Evolutionary conservation across 2,888 invertebrate genomes (phyloP).

Genomic region (Rhamnusium bicolor): DNA sequence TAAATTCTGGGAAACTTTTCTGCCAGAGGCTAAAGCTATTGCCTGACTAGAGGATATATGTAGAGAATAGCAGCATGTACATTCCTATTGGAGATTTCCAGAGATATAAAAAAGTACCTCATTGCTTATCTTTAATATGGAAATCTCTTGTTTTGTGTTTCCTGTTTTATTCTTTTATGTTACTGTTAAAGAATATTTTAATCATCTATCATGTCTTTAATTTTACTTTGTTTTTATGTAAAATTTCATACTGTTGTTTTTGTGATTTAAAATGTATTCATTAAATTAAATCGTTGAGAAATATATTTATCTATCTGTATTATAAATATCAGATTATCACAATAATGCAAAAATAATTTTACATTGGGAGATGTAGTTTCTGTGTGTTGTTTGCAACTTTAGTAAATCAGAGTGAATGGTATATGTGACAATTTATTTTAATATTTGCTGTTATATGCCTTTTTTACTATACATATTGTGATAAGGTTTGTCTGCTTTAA

Average conservation of each 20-base stretch:
- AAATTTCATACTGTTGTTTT: background rate
- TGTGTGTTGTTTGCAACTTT: background rate
- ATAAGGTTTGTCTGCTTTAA: slow-evolving; percentile 40
- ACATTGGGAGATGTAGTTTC: background rate
- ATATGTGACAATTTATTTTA: slow-evolving; percentile 22
- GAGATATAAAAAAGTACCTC: slow-evolving; percentile 54
- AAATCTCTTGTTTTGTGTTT: slow-evolving; percentile 12
- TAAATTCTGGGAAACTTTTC: slow-evolving; percentile 96
- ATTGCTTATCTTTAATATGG: slow-evolving; percentile 16
- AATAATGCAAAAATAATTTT: slow-evolving; percentile 4
- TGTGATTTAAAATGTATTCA: background rate
- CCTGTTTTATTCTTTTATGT: slow-evolving; percentile 14
- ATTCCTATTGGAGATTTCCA: slow-evolving; percentile 69
- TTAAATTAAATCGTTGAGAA: background rate
- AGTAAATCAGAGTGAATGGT: slow-evolving; percentile 11
- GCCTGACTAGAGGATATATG: slow-evolving; percentile 77
- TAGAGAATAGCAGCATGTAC: slow-evolving; percentile 68
- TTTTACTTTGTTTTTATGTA: background rate
- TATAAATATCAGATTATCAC: background rate
- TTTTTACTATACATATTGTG: slow-evolving; percentile 40
- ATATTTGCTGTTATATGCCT: slow-evolving; percentile 26
- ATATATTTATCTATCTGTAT: slow-evolving; percentile 18
- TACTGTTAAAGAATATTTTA: background rate
- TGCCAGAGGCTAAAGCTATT: slow-evolving; percentile 95
- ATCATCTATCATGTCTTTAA: slow-evolving; percentile 11